Evolutionary conservation across 2,888 invertebrate genomes (phyloP).

Genomic region (Perithous albicinctus): DNA sequence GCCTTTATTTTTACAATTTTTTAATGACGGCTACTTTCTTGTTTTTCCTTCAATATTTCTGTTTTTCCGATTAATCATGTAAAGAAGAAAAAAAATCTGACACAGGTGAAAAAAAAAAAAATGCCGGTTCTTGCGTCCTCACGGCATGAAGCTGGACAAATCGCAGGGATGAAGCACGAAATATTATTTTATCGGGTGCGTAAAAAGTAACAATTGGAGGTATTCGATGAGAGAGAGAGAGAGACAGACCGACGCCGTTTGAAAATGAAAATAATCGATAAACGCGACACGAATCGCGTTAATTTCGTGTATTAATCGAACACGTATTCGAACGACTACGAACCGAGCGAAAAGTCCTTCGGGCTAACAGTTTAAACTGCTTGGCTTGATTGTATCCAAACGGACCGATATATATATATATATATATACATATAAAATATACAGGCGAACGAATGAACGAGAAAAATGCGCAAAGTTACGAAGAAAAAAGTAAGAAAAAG

Average conservation of each 20-base stretch:
- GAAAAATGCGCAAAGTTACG: background rate
- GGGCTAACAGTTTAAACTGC: background rate
- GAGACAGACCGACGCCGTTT: background rate
- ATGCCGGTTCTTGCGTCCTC: background rate
- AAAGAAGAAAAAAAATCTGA: background rate
- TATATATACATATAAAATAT: conserved; percentile 2
- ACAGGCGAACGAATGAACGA: conserved; percentile 1
- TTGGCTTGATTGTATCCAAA: background rate
- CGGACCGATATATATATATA: background rate
- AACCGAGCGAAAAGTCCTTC: conserved; percentile 12
- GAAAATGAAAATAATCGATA: background rate
- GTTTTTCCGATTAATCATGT: background rate
- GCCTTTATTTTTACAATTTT: background rate
- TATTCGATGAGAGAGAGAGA: background rate
- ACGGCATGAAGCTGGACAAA: background rate
- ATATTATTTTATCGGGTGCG: background rate
- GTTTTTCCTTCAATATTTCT: background rate
- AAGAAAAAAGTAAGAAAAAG: background rate
- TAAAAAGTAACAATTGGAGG: background rate
- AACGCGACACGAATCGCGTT: background rate
- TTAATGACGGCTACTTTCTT: background rate
- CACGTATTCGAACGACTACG: conserved; percentile 20
- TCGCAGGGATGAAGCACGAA: background rate
- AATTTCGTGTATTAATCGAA: background rate
- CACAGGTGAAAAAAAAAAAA: background rate